Conservation (phyloP, 2,113 vertebrate species). For the Eubucco bourcierii region DNA sequence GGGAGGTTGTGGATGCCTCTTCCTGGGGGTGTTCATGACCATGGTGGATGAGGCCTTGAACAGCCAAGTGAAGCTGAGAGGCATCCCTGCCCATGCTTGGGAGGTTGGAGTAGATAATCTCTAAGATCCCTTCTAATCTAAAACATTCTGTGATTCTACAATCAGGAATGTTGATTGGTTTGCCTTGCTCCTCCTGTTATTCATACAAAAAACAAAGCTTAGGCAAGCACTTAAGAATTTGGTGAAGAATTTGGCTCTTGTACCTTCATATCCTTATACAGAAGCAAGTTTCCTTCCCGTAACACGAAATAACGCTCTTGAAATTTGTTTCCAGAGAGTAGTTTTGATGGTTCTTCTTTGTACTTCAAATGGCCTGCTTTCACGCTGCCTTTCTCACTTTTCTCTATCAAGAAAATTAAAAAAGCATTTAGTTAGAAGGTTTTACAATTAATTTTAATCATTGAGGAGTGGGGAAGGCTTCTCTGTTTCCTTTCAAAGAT, state of each 20-base stretch:
- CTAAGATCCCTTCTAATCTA: too few species aligned
- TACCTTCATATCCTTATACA: slow-evolving; percentile 95
- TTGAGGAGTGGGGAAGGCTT: background rate
- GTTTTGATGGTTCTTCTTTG: slow-evolving; percentile 90
- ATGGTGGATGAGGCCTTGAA: too few species aligned
- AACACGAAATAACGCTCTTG: slow-evolving; percentile 91
- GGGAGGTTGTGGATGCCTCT: too few species aligned
- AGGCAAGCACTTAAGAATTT: background rate
- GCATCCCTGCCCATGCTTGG: too few species aligned
- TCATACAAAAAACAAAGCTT: background rate
- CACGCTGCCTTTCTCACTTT: slow-evolving; percentile 51
- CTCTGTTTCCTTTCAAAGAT: background rate
- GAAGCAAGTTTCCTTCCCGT: slow-evolving; percentile 81
- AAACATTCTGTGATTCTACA: too few species aligned
- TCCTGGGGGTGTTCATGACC: too few species aligned
- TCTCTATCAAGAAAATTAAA: slow-evolving; percentile 62
- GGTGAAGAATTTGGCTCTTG: background rate
- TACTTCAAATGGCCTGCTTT: slow-evolving; percentile 86
- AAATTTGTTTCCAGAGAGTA: slow-evolving; percentile 92
- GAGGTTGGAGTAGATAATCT: too few species aligned
- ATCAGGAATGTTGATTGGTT: background rate
- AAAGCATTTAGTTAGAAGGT: background rate
- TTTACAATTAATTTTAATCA: background rate
- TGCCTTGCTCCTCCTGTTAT: background rate
- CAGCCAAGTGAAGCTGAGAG: too few species aligned